Conservation (phyloP, 2,888 invertebrate species). For the Agrilus mali region DNA sequence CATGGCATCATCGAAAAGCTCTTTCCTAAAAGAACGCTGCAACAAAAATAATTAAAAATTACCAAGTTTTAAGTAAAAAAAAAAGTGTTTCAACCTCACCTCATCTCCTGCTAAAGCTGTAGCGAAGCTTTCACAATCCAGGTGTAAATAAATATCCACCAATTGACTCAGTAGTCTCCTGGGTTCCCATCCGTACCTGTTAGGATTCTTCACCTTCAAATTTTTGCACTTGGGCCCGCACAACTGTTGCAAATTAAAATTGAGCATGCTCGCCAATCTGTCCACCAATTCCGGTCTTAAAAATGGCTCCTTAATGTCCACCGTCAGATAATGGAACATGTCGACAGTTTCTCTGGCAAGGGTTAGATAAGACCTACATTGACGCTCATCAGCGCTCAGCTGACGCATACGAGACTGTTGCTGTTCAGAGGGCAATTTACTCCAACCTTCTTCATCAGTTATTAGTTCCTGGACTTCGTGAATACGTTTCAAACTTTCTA, state of each 20-base stretch:
- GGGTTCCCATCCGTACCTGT: slow-evolving; percentile 97
- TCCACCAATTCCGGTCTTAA: slow-evolving; percentile 86
- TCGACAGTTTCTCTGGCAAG: slow-evolving; percentile 92
- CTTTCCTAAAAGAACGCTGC: slow-evolving; percentile 85
- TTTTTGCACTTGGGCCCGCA: slow-evolving; percentile 94
- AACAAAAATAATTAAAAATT: slow-evolving; percentile 17
- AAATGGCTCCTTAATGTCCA: slow-evolving; percentile 90
- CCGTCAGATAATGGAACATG: slow-evolving; percentile 94
- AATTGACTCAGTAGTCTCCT: slow-evolving; percentile 80
- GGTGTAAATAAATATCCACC: slow-evolving; percentile 92
- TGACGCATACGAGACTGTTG: slow-evolving; percentile 68
- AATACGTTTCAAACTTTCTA: slow-evolving; percentile 79
- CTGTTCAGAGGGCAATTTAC: slow-evolving; percentile 49
- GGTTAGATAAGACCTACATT: slow-evolving; percentile 82
- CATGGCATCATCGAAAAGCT: slow-evolving; percentile 85
- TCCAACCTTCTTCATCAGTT: slow-evolving; percentile 57
- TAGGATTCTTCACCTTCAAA: slow-evolving; percentile 82
- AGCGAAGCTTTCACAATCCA: slow-evolving; percentile 84
- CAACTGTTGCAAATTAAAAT: slow-evolving; percentile 93
- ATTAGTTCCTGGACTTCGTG: slow-evolving; percentile 80
- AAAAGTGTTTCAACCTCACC: slow-evolving; percentile 37
- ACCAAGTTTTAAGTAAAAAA: too few relatives aligned
- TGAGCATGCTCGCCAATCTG: slow-evolving; percentile 92
- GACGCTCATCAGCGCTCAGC: slow-evolving; percentile 70
- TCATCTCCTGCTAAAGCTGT: slow-evolving; percentile 92